Evolutionary conservation across 2,888 invertebrate genomes (phyloP), one percentile per base, ranked within the genome.

Genomic region (Cepaea hortensis): DNA sequence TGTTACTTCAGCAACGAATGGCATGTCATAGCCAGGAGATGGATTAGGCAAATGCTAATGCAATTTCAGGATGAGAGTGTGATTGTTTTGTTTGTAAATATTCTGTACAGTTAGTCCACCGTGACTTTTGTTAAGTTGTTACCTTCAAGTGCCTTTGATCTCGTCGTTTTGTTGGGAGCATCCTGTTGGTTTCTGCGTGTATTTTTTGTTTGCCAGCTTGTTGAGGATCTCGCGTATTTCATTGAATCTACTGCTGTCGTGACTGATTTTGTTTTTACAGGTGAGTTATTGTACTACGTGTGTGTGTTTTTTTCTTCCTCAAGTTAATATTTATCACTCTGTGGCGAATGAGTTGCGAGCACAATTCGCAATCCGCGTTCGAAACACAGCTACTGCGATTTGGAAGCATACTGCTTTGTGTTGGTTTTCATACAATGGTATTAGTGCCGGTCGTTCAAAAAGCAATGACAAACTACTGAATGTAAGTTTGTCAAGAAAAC

Each of bases 61-160:
- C 79, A 79, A 35, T 79, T 62, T 79, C 62, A 62, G 11, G 13
- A 35, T 46, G 61, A 35, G 11, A 79, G 15, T 62, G 55, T 61
- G 48, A 55, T 79, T 77, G n/a, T 79, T 62, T 35, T 35, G 46
- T 46, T 75, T 84, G 84, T 84, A 84, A 84, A 84, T 84, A 84
- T 48, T 84, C 61, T 84, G 84, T 84, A 84, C 76, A 84, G 75
- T 48, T 62, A n/a, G 73, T 84, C 75, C 84, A 61, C 7, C 15
- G 62, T 84, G 62, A 62, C 65, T 84, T 50, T 79, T 76, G 62
- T 73, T 84, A 35, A 62, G 48, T 84, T 84, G 84, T 84, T 84
- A 81, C 20, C 65, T 84, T n/a, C 84, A 84, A 84, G 84, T 84
- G 84, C 84, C 84, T 84, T 73, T 73, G 73, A 83, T 72, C 73